Percentiles rank a stretch among this genome's conserved stretches.
These are phyloP conservation scores for Machimus atricapillus DNA, from an alignment of 2,888 invertebrate species.

Conservation along the genomic window DNA sequence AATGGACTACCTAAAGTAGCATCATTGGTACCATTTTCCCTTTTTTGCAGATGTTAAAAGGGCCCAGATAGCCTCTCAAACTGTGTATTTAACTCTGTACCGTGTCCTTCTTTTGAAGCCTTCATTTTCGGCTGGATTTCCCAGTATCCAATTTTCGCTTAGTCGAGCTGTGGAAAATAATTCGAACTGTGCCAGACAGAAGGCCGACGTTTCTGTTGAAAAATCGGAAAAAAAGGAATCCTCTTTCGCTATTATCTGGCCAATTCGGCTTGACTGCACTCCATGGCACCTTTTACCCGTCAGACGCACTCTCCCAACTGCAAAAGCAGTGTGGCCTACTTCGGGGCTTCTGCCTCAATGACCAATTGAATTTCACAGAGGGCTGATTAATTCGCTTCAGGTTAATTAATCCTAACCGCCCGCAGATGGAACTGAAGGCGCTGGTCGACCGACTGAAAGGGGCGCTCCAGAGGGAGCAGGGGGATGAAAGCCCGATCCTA, in stretches of 20 bases:
- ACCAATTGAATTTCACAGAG: neutral
- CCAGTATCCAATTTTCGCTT: neutral
- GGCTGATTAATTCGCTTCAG: slow-evolving; percentile 1
- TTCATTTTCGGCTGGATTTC: neutral
- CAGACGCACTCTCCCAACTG: neutral
- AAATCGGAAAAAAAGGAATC: neutral
- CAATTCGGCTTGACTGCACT: neutral
- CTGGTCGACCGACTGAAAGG: neutral
- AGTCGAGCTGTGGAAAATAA: neutral
- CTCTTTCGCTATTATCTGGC: neutral
- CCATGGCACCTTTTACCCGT: neutral
- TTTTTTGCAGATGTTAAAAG: neutral
- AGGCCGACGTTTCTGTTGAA: neutral
- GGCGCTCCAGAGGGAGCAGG: neutral
- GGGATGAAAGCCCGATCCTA: neutral
- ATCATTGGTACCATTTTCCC: neutral
- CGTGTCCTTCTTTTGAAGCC: neutral
- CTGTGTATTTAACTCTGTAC: neutral
- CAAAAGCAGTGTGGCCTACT: neutral
- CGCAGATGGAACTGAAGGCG: neutral
- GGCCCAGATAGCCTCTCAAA: neutral
- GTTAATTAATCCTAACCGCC: neutral
- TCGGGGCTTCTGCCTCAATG: neutral
- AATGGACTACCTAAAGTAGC: neutral
- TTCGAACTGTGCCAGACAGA: neutral